Evolutionary conservation across 2,888 invertebrate genomes (phyloP).

Genomic region (Dolichopus griseipennis): DNA sequence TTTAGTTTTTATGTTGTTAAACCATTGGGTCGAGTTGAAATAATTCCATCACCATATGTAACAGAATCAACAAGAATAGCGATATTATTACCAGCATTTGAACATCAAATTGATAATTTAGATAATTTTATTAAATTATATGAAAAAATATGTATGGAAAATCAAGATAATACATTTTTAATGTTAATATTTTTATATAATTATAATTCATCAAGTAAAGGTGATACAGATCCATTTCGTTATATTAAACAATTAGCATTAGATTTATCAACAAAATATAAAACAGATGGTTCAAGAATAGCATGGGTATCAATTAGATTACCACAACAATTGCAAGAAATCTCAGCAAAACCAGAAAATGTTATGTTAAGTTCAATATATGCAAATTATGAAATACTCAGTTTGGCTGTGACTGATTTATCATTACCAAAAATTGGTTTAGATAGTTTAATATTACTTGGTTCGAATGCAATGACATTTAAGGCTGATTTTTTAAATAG

Average conservation of each 20-base stretch:
- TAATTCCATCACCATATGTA: slow-evolving; percentile 88
- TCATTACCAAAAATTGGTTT: slow-evolving; percentile 60
- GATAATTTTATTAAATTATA: slow-evolving; percentile 63
- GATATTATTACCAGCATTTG: slow-evolving; percentile 62
- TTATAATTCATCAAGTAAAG: slow-evolving; percentile 54
- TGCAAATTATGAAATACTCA: slow-evolving; percentile 39
- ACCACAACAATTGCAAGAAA: slow-evolving; percentile 38
- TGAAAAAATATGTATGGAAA: slow-evolving; percentile 60
- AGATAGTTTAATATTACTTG: slow-evolving; percentile 63
- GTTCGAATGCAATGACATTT: slow-evolving; percentile 59
- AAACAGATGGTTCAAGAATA: slow-evolving; percentile 57
- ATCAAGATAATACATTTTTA: slow-evolving; percentile 69
- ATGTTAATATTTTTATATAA: slow-evolving; percentile 63
- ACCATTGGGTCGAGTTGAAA: slow-evolving; percentile 77
- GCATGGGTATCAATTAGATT: slow-evolving; percentile 61
- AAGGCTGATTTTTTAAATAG: slow-evolving; percentile 82
- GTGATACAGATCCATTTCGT: slow-evolving; percentile 51
- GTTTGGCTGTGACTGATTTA: slow-evolving; percentile 54
- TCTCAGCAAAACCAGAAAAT: slow-evolving; percentile 23
- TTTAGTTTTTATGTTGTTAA: slow-evolving; percentile 69
- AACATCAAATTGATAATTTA: slow-evolving; percentile 49
- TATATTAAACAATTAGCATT: slow-evolving; percentile 56
- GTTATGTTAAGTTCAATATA: slow-evolving; percentile 39
- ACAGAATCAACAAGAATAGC: slow-evolving; percentile 83
- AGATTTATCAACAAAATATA: slow-evolving; percentile 55